Conservation (phyloP, 2,888 invertebrate genomes). For the Linhomoeus sp. region DNA sequence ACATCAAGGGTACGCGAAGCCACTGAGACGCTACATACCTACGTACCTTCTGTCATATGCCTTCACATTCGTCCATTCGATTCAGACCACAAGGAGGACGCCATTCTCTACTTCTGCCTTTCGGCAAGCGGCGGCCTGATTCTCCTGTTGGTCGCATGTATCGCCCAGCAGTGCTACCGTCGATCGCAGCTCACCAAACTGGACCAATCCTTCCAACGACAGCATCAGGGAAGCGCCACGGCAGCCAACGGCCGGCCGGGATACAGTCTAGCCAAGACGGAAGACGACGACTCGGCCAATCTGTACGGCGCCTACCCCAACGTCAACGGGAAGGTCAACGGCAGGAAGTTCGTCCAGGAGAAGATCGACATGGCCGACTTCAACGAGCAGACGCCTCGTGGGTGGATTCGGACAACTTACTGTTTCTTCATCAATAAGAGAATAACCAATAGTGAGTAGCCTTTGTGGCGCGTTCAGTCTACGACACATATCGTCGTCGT, state of each 20-base stretch:
- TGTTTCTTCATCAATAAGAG: too few species aligned
- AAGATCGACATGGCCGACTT: neutral
- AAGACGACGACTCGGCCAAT: neutral
- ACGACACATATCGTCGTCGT: neutral
- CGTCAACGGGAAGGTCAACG: too few species aligned
- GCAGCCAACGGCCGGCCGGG: too few species aligned
- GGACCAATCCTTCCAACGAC: neutral
- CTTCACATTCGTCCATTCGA: neutral
- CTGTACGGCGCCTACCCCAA: neutral
- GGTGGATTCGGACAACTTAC: too few species aligned
- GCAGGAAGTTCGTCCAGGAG: too few species aligned
- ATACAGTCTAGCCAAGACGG: too few species aligned
- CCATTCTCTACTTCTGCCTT: constrained; percentile 14
- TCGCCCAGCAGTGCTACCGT: constrained; percentile 10
- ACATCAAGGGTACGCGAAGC: constrained; percentile 21
- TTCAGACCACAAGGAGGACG: constrained; percentile 17
- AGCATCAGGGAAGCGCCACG: too few species aligned
- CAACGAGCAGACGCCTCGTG: neutral
- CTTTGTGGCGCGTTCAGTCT: too few species aligned
- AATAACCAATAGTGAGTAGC: too few species aligned
- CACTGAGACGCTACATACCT: neutral
- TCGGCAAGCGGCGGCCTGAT: constrained; percentile 14
- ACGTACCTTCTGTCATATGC: too few species aligned
- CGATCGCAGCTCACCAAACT: neutral
- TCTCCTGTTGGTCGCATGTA: constrained; percentile 14